Base-by-base conservation (phyloP, 2,797 vertebrate species). In the Intellagama lesueurii region DNA sequence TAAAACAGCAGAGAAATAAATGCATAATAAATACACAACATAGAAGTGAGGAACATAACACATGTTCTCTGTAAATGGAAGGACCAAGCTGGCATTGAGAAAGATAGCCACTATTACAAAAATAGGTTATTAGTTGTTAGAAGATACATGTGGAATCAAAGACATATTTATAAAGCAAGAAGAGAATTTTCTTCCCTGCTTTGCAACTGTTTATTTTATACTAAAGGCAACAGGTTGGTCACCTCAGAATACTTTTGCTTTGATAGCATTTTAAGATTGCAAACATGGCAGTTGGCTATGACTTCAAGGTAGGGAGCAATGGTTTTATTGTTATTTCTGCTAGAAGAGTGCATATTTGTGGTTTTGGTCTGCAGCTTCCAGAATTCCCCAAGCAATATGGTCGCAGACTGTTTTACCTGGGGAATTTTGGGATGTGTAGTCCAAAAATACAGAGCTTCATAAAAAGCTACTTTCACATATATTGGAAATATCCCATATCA, bases 241-340 rank as follows among this genome's bases (percentile, higher is more conserved):
- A 40, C 40, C 40, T 40, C 7, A 40, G 11, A 47, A 49, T 19
- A n/a, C 26, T 56, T 49, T 76, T 68, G 19, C 35, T 90, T 32
- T 5, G 19, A 83, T 47, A 22, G 24, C 24, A 52, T 35, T 11
- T 30, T 60, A 44, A 17, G 30, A 56, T 28, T 32, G 56, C 7
- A 82, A 56, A 70, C 44, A 28, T 12, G 12, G 30, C 28, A 73
- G n/a, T 26, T 72, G 16, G 19, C 44, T 76, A 35, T 72, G 44
- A 68, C n/a, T 68, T 40, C 14, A 9, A 81, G 35, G 24, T 16
- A 24, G 24, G 26, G 26, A 69, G 19, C 30, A 64, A 83, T 69
- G 24, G 47, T 68, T 88, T 83, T 82, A 86, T 77, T 88, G 80
- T 77, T 35, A 24, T 70, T 52, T 73, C 49, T 79, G 66, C 32